phyloP scores from a whole-genome alignment of 2,888 invertebrate species.

The Limnephilus auricula region DNA sequence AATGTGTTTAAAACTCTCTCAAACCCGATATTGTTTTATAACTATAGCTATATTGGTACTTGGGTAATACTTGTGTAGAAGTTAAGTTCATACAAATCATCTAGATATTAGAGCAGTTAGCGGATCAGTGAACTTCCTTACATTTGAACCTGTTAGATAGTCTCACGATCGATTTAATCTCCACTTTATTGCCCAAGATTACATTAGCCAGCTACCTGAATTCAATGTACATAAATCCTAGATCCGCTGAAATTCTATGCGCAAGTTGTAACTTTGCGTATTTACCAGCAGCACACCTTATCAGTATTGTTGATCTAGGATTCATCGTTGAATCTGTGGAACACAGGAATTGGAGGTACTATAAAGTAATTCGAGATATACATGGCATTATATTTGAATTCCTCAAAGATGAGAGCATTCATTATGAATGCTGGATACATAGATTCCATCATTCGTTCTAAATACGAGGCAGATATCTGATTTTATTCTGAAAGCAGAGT shows the following conservation, averaged over 20 bases:
- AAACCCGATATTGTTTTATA: background rate
- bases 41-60: background rate
- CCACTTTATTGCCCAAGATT: background rate
- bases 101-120: background rate
- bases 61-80: background rate
- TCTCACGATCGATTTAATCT: background rate
- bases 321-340: background rate
- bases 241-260: background rate
- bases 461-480: background rate
- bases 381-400: background rate
- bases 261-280: background rate
- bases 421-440: background rate
- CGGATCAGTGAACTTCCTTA: background rate
- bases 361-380: background rate
- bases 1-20: too few relatives aligned
- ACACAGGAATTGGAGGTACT: background rate
- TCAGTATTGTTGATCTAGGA: background rate
- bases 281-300: background rate
- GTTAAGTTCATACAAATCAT: background rate
- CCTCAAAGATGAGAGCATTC: background rate
- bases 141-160: background rate
- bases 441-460: background rate
- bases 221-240: background rate
- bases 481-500: background rate
- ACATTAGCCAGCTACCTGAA: background rate